These are phyloP conservation scores for Halictus quadricinctus DNA, from an alignment of 2,888 invertebrate species.

Conservation along the genomic window DNA sequence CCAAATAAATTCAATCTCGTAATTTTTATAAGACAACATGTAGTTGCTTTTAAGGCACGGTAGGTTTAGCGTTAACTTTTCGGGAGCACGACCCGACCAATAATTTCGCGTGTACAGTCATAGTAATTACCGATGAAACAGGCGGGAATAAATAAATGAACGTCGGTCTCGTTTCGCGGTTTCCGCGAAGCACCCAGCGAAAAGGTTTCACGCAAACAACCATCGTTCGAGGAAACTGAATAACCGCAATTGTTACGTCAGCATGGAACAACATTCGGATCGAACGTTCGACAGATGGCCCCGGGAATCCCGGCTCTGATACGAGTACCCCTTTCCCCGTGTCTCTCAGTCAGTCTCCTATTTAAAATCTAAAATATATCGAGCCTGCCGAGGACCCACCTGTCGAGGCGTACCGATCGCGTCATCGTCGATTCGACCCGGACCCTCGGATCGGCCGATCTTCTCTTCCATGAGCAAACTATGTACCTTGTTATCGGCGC, in stretches of 20 bases:
- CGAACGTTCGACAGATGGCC: conserved; percentile 30
- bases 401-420: conserved; percentile 20
- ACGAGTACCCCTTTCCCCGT: conserved; percentile 20
- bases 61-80: no score
- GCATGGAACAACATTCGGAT: not conserved
- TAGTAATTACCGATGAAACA: not conserved
- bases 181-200: not conserved
- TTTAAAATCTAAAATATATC: conserved; percentile 56
- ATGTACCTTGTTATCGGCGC: conserved; percentile 13
- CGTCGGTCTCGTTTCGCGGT: not conserved
- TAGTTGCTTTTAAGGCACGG: no score
- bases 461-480: conserved; percentile 53
- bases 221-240: not conserved
- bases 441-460: conserved; percentile 44
- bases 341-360: conserved; percentile 51
- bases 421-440: not conserved
- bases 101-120: not conserved
- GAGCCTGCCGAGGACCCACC: not conserved
- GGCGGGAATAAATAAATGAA: not conserved
- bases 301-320: conserved; percentile 14
- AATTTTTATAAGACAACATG: no score
- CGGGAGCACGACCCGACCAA: not conserved
- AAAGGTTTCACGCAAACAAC: not conserved
- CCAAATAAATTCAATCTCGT: no score
- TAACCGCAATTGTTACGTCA: not conserved